Percentiles rank a stretch among this genome's conserved stretches.
phyloP scores from a whole-genome alignment of 2,888 invertebrate genomes.

The Incurvaria masculella region DNA sequence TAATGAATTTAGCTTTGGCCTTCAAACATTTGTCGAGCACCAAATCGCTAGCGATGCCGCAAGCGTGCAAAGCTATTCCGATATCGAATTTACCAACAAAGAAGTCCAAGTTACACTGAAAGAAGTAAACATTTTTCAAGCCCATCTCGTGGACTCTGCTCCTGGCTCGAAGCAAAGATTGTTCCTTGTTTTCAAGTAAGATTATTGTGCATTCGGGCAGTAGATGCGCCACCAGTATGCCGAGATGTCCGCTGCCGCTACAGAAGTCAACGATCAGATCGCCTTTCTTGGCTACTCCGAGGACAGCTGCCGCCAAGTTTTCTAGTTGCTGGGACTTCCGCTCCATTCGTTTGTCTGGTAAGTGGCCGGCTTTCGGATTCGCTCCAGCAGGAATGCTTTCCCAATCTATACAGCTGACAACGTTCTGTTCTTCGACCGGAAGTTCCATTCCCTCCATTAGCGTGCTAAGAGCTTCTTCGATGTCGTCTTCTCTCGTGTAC shows the following conservation, averaged over 20 bases:
- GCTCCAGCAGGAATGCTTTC: slow-evolving; percentile 66
- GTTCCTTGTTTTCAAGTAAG: slow-evolving; percentile 89
- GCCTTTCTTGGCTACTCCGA: slow-evolving; percentile 64
- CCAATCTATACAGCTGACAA: slow-evolving; percentile 59
- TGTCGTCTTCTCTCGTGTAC: slow-evolving; percentile 74
- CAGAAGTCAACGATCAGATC: slow-evolving; percentile 90
- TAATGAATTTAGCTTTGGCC: slow-evolving; percentile 75
- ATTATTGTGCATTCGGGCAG: slow-evolving; percentile 76
- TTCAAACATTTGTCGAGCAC: slow-evolving; percentile 81
- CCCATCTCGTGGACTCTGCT: slow-evolving; percentile 63
- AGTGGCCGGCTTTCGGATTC: slow-evolving; percentile 73
- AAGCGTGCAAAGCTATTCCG: slow-evolving; percentile 89
- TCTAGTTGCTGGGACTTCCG: slow-evolving; percentile 86
- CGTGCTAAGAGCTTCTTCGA: slow-evolving; percentile 57
- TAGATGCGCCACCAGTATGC: slow-evolving; percentile 77
- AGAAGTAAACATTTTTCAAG: slow-evolving; percentile 71
- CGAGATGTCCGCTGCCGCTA: slow-evolving; percentile 91
- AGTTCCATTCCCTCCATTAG: slow-evolving; percentile 44
- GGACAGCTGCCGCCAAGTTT: slow-evolving; percentile 73
- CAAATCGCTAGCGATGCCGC: slow-evolving; percentile 92
- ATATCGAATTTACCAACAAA: slow-evolving; percentile 79
- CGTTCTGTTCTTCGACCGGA: slow-evolving; percentile 27
- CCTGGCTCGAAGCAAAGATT: slow-evolving; percentile 73
- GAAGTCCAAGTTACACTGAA: slow-evolving; percentile 90
- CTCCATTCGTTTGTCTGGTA: slow-evolving; percentile 69